phyloP scores from a whole-genome alignment of 2,888 invertebrate genomes.

The Mycalesis mineus region DNA sequence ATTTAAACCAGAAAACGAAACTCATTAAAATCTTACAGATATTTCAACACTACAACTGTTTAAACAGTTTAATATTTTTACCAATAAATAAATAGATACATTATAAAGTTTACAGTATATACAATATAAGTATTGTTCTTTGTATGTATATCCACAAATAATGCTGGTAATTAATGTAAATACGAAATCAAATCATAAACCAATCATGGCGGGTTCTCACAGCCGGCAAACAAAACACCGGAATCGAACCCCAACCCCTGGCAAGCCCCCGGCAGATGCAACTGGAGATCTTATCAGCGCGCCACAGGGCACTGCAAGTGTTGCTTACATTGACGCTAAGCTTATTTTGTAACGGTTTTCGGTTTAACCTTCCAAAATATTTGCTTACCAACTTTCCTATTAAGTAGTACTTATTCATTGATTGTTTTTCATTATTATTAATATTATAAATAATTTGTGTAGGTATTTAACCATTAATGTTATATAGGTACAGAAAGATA shows the following conservation, averaged over 20 bases:
- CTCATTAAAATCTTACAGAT: too few species aligned
- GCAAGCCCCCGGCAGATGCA: constrained; percentile 64
- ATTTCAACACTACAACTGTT: too few species aligned
- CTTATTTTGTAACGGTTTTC: constrained; percentile 69
- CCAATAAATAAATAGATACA: too few species aligned
- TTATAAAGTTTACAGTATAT: too few species aligned
- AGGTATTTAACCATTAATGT: background rate
- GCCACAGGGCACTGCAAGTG: constrained; percentile 65
- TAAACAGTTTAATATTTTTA: too few species aligned
- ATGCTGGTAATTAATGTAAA: constrained; percentile 30
- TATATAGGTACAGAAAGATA: too few species aligned
- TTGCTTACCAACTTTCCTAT: constrained; percentile 12
- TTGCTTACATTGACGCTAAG: constrained; percentile 61
- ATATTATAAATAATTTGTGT: too few species aligned
- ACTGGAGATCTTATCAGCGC: constrained; percentile 71
- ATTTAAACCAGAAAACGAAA: too few species aligned
- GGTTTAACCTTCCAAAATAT: constrained; percentile 41
- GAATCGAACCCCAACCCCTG: constrained; percentile 57
- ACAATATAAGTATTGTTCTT: background rate
- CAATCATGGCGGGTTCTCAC: constrained; percentile 66
- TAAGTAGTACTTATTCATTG: background rate
- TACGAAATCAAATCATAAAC: constrained; percentile 62
- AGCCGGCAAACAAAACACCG: constrained; percentile 62
- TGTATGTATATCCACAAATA: constrained; percentile 37
- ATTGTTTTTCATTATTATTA: too few species aligned